Evolutionary conservation across 2,888 invertebrate species (phyloP).

Genomic region (Caenorhabditis sp.): DNA sequence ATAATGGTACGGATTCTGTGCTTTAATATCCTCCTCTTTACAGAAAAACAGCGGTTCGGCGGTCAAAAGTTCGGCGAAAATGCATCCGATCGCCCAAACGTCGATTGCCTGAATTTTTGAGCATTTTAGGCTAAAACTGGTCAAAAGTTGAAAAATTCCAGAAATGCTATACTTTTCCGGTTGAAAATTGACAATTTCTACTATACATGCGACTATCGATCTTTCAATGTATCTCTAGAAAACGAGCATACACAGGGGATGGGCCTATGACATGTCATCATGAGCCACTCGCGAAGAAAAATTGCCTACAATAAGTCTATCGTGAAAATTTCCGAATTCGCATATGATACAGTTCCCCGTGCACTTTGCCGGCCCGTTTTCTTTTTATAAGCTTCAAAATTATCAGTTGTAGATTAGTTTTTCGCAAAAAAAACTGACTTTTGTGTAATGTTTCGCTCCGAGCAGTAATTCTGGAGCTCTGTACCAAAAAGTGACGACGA

Average conservation of each 20-base stretch:
- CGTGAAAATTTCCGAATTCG: no score
- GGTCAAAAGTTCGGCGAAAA: slow-evolving; percentile 97
- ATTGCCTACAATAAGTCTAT: no score
- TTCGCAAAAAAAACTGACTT: slow-evolving; percentile 59
- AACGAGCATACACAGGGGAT: no score
- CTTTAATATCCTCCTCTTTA: slow-evolving; percentile 98
- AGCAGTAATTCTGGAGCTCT: slow-evolving; percentile 89
- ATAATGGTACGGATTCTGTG: slow-evolving; percentile 95
- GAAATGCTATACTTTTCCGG: background rate
- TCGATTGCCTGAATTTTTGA: slow-evolving; percentile 73
- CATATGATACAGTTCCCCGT: no score
- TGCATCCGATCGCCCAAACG: slow-evolving; percentile 84
- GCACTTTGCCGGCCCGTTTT: no score
- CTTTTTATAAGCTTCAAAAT: no score
- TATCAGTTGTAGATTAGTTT: background rate
- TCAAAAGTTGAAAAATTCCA: background rate
- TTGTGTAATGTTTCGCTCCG: slow-evolving; percentile 80
- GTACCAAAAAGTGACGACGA: slow-evolving; percentile 99
- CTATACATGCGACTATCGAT: no score
- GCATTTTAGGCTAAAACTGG: background rate
- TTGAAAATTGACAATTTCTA: no score
- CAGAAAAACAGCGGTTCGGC: slow-evolving; percentile 99
- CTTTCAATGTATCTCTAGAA: no score
- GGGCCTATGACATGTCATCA: no score
- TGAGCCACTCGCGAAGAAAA: no score